Percentiles rank a stretch among this genome's conserved stretches.
Conservation (phyloP, 2,113 vertebrate genomes). For the Percopsis transmontana region DNA sequence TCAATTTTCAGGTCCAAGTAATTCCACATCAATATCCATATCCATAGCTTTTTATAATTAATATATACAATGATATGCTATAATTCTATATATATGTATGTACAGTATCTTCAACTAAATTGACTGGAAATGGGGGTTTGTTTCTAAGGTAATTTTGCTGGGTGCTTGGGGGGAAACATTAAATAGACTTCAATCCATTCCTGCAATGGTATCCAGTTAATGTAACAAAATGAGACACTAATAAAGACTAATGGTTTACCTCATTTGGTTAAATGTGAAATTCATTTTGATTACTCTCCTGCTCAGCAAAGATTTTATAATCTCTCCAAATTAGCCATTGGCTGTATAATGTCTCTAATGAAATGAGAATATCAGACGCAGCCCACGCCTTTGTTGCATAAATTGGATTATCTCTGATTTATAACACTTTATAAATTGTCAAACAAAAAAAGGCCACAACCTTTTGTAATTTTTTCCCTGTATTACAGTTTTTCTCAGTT, state of each 20-base stretch:
- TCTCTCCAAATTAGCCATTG: constrained; percentile 62
- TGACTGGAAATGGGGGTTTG: neutral
- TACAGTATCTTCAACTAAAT: neutral
- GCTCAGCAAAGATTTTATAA: constrained; percentile 67
- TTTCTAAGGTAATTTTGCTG: neutral
- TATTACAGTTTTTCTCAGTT: too few relatives aligned
- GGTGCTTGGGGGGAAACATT: constrained; percentile 32
- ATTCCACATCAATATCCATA: too few relatives aligned
- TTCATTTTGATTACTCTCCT: constrained; percentile 72
- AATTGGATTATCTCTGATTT: constrained; percentile 45
- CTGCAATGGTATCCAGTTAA: constrained; percentile 62
- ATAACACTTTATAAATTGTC: neutral
- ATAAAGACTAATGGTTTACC: constrained; percentile 73
- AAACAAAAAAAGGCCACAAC: too few relatives aligned
- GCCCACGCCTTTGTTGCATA: constrained; percentile 34
- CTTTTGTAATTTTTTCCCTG: too few relatives aligned
- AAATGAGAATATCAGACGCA: constrained; percentile 73
- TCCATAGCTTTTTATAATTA: too few relatives aligned
- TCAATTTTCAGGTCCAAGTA: too few relatives aligned
- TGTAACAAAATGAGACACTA: constrained; percentile 69
- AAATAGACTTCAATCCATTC: constrained; percentile 57
- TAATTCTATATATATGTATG: neutral
- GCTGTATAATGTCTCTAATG: constrained; percentile 64
- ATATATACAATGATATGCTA: too few relatives aligned
- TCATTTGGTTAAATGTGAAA: constrained; percentile 73